Conservation (phyloP, 2,113 vertebrate genomes). For the Origma solitaria region DNA sequence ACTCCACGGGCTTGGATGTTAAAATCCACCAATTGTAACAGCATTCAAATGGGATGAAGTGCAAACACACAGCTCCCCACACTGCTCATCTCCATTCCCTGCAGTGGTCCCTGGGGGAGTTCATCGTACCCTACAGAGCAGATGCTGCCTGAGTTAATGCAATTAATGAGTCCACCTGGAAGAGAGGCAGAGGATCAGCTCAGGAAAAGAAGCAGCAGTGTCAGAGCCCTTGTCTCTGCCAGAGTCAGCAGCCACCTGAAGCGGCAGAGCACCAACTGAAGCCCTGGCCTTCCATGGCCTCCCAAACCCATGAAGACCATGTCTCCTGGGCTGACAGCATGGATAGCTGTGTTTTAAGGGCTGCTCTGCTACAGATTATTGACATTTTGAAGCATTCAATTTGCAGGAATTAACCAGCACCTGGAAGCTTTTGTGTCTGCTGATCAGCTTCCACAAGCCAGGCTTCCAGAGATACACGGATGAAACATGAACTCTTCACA, state of each 20-base stretch:
- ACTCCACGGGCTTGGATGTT: not conserved
- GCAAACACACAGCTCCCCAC: not conserved
- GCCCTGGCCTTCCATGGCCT: not conserved
- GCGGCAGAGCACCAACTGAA: rapidly evolving
- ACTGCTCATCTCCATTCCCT: not conserved
- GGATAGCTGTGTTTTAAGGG: not conserved
- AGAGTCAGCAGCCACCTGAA: not conserved
- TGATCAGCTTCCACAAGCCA: not conserved
- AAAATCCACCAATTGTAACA: not conserved
- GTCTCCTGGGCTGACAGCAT: not conserved
- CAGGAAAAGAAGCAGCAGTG: not conserved
- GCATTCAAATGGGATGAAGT: not conserved
- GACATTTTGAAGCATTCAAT: not conserved
- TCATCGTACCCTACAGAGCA: not conserved
- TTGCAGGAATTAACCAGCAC: not conserved
- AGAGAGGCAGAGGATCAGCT: not conserved
- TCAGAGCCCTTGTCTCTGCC: not conserved
- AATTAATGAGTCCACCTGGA: slow-evolving; percentile 42
- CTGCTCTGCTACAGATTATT: not conserved
- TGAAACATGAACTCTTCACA: not conserved
- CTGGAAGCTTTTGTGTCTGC: not conserved
- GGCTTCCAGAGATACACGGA: not conserved
- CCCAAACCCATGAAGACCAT: not conserved
- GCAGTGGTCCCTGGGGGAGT: not conserved
- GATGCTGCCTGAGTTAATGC: not conserved